phyloP scores from a whole-genome alignment of 2,113 vertebrate species.

The Falcunculus frontatus region DNA sequence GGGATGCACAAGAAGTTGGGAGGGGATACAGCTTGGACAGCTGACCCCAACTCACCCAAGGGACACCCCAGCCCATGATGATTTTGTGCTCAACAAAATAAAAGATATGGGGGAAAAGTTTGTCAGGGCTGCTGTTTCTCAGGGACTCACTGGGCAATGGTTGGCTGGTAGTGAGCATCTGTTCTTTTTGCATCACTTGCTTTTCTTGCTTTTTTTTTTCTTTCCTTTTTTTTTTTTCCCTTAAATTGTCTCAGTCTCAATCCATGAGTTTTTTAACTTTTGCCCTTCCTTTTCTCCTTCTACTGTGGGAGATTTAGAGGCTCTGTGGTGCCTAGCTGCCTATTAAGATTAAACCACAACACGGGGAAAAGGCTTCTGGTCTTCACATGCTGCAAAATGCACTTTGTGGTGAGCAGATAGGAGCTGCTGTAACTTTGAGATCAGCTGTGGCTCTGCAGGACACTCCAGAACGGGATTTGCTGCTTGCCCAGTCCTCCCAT shows the following conservation, averaged over 20 bases:
- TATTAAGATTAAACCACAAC: not conserved
- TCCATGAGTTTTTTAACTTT: not conserved
- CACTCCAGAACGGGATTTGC: not conserved
- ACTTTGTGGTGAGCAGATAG: not conserved
- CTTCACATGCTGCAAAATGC: not conserved
- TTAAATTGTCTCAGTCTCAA: not conserved
- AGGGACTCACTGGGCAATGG: not conserved
- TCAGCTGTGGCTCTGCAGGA: not conserved
- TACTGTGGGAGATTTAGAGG: not conserved
- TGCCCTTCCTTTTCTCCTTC: not conserved
- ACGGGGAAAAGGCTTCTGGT: not conserved
- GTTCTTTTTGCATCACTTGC: not conserved
- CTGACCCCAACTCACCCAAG: not conserved
- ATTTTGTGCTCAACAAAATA: not conserved
- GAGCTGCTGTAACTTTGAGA: not conserved
- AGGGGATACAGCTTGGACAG: not conserved
- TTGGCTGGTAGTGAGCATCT: not conserved
- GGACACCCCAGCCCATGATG: not conserved
- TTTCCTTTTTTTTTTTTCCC: no score
- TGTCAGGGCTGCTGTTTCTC: not conserved
- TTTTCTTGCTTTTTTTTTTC: not conserved
- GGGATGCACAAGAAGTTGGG: not conserved
- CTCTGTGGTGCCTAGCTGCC: not conserved
- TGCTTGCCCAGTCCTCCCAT: not conserved
- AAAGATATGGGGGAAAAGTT: not conserved